These are phyloP conservation scores for Drosophila flavopinicola DNA, from an alignment of 2,888 invertebrate genomes.

Conservation along the genomic window DNA sequence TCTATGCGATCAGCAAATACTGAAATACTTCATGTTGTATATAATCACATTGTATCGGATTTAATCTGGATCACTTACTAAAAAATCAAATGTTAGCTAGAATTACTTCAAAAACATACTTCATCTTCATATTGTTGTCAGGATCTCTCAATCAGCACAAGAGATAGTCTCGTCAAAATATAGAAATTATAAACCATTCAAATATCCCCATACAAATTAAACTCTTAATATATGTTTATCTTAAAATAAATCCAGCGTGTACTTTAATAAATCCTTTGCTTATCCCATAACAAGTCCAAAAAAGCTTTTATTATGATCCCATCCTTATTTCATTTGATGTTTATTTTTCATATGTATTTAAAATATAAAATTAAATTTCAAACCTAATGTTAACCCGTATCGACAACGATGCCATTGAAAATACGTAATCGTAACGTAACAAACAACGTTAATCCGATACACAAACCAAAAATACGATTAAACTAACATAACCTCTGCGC, in stretches of 20 bases:
- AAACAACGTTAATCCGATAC: too few species aligned
- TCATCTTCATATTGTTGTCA: conserved; percentile 26
- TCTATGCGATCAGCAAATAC: conserved; percentile 9
- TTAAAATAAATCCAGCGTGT: conserved; percentile 8
- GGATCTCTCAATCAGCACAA: conserved; percentile 34
- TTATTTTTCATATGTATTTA: conserved; percentile 45
- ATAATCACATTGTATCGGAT: conserved; percentile 18
- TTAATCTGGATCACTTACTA: not conserved
- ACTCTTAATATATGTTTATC: conserved; percentile 16
- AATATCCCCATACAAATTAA: conserved; percentile 8
- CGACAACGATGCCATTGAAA: conserved; percentile 70
- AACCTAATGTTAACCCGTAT: conserved; percentile 40
- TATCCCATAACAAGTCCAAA: conserved; percentile 23
- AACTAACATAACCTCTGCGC: conserved; percentile 36
- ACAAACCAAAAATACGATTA: conserved; percentile 52
- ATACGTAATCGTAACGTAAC: conserved; percentile 64
- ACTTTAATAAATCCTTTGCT: conserved; percentile 23
- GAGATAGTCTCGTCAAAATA: conserved; percentile 75
- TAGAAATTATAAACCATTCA: conserved; percentile 13
- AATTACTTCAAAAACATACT: conserved; percentile 17
- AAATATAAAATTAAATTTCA: conserved; percentile 39
- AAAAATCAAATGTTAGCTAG: conserved; percentile 3
- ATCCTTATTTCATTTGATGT: conserved; percentile 36
- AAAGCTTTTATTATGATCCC: conserved; percentile 15
- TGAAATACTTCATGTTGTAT: conserved; percentile 34